phyloP scores from a whole-genome alignment of 2,113 vertebrate species.

The Butastur rufipennis region DNA sequence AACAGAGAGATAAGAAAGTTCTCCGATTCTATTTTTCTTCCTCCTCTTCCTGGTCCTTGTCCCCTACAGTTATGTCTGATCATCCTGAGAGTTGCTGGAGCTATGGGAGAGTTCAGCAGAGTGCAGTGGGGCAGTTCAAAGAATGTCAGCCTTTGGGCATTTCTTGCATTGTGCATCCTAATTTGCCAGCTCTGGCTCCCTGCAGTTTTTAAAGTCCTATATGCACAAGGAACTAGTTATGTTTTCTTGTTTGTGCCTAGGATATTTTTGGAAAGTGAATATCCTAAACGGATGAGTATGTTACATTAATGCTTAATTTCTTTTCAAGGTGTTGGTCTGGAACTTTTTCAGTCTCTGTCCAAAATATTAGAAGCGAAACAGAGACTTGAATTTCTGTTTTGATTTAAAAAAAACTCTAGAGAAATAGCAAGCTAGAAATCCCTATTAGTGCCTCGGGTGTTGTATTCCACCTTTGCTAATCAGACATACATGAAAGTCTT shows the following conservation, averaged over 20 bases:
- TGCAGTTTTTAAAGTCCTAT: neutral
- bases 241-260: neutral
- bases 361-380: neutral
- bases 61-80: neutral
- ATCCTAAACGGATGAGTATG: neutral
- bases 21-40: neutral
- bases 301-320: neutral
- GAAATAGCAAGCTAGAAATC: neutral
- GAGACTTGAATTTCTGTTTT: neutral
- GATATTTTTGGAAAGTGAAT: neutral
- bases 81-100: neutral
- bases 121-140: neutral
- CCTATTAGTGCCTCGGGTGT: neutral
- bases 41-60: neutral
- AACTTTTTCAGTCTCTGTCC: neutral
- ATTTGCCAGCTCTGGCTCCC: neutral
- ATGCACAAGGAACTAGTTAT: neutral
- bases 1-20: neutral
- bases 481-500: constrained; percentile 20
- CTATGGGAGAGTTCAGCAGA: neutral
- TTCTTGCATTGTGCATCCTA: neutral
- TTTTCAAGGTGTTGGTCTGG: neutral
- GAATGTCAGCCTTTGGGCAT: neutral
- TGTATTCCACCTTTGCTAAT: constrained; percentile 1
- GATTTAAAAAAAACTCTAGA: neutral